Percentiles rank a stretch among this genome's conserved stretches.
Evolutionary conservation across 2,888 invertebrate species (phyloP).

Genomic region (Agrochola litura): DNA sequence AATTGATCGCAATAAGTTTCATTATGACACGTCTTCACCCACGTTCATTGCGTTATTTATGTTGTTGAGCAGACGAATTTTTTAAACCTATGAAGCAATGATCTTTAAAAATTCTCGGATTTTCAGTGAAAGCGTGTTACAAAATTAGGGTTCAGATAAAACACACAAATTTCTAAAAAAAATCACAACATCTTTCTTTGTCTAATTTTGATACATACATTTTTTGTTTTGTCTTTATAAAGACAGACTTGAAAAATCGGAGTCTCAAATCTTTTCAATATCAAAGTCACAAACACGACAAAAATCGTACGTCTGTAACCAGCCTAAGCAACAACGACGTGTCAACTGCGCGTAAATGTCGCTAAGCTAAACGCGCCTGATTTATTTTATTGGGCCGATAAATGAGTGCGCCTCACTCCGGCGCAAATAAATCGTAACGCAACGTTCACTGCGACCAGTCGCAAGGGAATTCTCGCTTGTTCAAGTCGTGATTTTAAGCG

Average conservation of each 20-base stretch:
- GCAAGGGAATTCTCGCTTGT: slow-evolving; percentile 46
- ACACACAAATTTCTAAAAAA: no score
- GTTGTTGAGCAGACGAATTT: no score
- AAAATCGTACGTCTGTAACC: slow-evolving; percentile 52
- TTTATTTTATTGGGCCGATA: slow-evolving; percentile 80
- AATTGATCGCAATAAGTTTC: no score
- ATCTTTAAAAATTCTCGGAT: no score
- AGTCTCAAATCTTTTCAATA: not conserved
- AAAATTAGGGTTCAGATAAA: no score
- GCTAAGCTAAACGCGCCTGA: slow-evolving; percentile 74
- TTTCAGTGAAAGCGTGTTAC: no score
- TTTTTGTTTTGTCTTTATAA: not conserved
- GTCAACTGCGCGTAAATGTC: slow-evolving; percentile 77
- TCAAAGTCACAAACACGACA: not conserved
- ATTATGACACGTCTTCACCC: no score
- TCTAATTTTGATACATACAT: no score
- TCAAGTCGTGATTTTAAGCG: slow-evolving; percentile 47
- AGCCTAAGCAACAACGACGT: slow-evolving; percentile 71
- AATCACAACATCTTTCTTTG: no score
- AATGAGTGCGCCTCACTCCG: slow-evolving; percentile 75
- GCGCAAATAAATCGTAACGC: slow-evolving; percentile 66
- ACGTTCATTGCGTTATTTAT: no score
- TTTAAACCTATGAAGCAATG: no score
- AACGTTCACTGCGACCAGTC: slow-evolving; percentile 50
- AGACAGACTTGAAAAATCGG: not conserved